A percentile compares a stretch with the other conserved stretches of the same genome.
Conservation (phyloP, 2,113 vertebrate genomes). For the Epinephelus cyanopodus region DNA sequence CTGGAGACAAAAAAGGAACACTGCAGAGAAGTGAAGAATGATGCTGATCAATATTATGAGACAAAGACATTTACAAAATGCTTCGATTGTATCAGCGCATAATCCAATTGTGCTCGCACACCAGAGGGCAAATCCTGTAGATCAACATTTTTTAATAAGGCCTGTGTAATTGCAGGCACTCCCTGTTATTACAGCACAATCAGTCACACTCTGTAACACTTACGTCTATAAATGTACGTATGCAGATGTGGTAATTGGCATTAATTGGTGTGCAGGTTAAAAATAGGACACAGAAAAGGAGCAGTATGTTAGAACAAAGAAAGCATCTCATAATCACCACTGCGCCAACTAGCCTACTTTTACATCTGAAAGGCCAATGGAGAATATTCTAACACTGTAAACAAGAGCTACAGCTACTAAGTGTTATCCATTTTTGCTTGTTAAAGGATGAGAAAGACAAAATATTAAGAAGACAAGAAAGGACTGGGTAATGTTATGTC, state of each 20-base stretch:
- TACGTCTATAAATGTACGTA: background rate
- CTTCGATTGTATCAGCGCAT: background rate
- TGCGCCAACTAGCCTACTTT: background rate
- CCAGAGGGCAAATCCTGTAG: background rate
- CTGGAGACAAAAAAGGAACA: background rate
- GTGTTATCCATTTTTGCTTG: background rate
- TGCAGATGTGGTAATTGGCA: background rate
- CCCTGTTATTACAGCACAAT: background rate
- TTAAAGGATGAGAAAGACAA: background rate
- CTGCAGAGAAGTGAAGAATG: background rate
- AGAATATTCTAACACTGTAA: background rate
- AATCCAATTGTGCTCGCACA: background rate
- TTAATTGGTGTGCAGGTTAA: background rate
- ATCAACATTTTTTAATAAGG: background rate
- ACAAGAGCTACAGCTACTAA: background rate
- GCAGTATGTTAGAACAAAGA: background rate
- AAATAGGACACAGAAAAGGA: background rate
- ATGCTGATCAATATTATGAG: background rate
- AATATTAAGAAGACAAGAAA: background rate
- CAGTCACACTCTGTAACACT: too few relatives aligned
- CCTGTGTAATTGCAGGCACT: slow-evolving; percentile 1
- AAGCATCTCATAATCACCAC: background rate
- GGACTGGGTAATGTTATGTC: background rate
- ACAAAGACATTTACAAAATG: background rate
- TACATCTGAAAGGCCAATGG: background rate